A percentile compares a stretch with the other conserved stretches of the same genome.
These are phyloP conservation scores for Montipora capitata DNA, from an alignment of 92 coral and sea anemone genomes.

Conservation along the genomic window DNA sequence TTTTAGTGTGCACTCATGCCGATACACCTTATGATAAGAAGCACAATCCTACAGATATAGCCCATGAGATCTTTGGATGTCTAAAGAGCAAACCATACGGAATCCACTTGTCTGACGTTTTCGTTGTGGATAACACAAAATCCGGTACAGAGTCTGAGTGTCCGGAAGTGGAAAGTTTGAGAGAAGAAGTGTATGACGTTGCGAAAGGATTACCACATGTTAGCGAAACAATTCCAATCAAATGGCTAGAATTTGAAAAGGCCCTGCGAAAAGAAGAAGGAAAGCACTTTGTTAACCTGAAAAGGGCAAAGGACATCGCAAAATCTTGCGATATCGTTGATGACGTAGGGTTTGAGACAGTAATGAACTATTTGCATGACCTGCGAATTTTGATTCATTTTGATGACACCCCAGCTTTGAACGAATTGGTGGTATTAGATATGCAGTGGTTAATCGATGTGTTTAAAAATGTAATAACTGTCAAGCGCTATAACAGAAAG, in stretches of 20 bases:
- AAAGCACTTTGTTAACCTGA: constrained; percentile 15
- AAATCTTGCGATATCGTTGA: constrained; percentile 9
- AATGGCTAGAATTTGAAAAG: constrained; percentile 66
- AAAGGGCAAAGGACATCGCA: constrained; percentile 38
- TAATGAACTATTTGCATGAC: constrained; percentile 74
- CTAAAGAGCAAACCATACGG: constrained; percentile 20
- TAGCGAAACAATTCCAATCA: constrained; percentile 35
- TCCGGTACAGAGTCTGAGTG: constrained; percentile 54
- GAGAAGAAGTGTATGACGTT: constrained; percentile 26
- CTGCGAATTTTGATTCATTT: constrained; percentile 62
- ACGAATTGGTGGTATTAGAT: constrained; percentile 57
- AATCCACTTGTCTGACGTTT: constrained; percentile 28
- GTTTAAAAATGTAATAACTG: constrained; percentile 74
- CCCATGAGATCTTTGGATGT: constrained; percentile 33
- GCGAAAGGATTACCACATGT: constrained; percentile 30
- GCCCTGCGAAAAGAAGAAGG: constrained; percentile 11
- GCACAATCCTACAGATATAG: constrained; percentile 24
- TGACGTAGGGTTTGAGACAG: constrained; percentile 29
- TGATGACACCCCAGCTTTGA: constrained; percentile 46
- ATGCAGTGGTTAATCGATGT: constrained; percentile 79
- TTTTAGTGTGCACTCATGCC: constrained; percentile 76
- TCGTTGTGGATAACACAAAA: constrained; percentile 74
- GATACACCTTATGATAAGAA: constrained; percentile 47
- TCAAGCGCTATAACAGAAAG: constrained; percentile 31
- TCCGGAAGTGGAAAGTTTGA: constrained; percentile 23